A percentile compares a stretch with the other conserved stretches of the same genome.
Conservation (phyloP, 2,113 vertebrate species). For the Micromys minutus region DNA sequence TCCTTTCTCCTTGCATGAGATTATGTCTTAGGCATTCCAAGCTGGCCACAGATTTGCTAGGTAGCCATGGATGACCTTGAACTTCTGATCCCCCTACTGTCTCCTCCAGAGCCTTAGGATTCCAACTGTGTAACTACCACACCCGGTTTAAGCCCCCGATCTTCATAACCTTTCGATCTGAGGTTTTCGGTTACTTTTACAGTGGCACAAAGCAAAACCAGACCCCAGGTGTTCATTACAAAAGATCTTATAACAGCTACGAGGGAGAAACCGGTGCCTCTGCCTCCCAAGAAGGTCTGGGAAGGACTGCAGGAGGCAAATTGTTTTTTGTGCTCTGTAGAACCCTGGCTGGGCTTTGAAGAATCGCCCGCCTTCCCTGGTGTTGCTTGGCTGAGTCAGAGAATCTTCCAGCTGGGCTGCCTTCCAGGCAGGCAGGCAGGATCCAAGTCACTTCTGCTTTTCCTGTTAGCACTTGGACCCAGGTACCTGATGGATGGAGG, state of each 20-base stretch:
- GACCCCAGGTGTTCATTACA: neutral
- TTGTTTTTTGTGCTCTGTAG: constrained; percentile 46
- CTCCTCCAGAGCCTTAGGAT: neutral
- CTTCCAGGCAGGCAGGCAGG: constrained; percentile 47
- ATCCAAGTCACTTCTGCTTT: constrained; percentile 50
- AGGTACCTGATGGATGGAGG: constrained; percentile 61
- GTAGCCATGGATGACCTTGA: neutral
- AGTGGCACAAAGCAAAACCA: neutral
- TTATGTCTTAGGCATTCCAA: neutral
- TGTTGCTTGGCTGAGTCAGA: neutral
- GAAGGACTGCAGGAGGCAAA: neutral
- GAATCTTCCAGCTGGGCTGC: constrained; percentile 35
- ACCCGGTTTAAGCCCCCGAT: neutral
- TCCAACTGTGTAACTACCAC: neutral
- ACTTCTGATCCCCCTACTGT: neutral
- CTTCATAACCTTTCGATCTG: neutral
- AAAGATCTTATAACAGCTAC: neutral
- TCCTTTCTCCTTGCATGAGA: neutral
- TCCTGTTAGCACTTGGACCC: constrained; percentile 47
- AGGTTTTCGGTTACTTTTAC: too few relatives aligned
- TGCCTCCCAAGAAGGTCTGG: neutral
- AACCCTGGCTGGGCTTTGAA: neutral
- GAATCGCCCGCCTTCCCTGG: neutral
- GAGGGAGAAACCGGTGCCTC: neutral
- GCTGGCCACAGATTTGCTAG: neutral